A percentile compares a stretch with the other conserved stretches of the same genome.
Conservation (phyloP, 2,888 invertebrate species). For the Oxystoma pomonae region DNA sequence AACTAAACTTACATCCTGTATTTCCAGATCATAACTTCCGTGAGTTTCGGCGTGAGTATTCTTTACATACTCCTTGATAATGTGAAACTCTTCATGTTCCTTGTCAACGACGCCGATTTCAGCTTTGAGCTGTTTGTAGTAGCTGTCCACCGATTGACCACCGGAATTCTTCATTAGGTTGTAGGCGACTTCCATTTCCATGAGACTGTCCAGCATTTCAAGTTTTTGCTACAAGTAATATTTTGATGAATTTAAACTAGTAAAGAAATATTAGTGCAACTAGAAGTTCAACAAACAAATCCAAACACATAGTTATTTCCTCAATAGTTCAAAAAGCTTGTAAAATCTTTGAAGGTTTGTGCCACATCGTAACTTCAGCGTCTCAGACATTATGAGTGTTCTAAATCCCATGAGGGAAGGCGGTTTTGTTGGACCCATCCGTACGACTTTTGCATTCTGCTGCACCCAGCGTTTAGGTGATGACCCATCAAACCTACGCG, state of each 20-base stretch:
- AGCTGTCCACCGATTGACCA: conserved; percentile 59
- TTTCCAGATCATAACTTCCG: conserved; percentile 63
- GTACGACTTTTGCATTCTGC: too few relatives aligned
- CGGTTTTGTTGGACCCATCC: too few relatives aligned
- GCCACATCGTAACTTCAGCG: too few relatives aligned
- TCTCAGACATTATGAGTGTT: too few relatives aligned
- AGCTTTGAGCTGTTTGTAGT: conserved; percentile 85
- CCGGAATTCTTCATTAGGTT: conserved; percentile 67
- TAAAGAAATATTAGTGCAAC: background rate
- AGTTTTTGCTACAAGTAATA: conserved; percentile 56
- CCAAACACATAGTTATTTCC: background rate
- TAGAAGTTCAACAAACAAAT: background rate
- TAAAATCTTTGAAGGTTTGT: too few relatives aligned
- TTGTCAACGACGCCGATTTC: conserved; percentile 68
- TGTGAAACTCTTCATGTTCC: conserved; percentile 64
- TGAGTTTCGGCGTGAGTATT: conserved; percentile 96
- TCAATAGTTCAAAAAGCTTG: conserved; percentile 5
- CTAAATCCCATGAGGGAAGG: too few relatives aligned
- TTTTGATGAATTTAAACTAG: too few relatives aligned
- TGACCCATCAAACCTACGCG: too few relatives aligned
- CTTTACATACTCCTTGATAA: conserved; percentile 72
- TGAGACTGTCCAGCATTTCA: conserved; percentile 86
- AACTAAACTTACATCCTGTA: conserved; percentile 51
- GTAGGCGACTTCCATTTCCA: conserved; percentile 96
- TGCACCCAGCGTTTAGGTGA: too few relatives aligned